phyloP scores from a whole-genome alignment of 2,113 vertebrate species.

The Pseudopodoces humilis region DNA sequence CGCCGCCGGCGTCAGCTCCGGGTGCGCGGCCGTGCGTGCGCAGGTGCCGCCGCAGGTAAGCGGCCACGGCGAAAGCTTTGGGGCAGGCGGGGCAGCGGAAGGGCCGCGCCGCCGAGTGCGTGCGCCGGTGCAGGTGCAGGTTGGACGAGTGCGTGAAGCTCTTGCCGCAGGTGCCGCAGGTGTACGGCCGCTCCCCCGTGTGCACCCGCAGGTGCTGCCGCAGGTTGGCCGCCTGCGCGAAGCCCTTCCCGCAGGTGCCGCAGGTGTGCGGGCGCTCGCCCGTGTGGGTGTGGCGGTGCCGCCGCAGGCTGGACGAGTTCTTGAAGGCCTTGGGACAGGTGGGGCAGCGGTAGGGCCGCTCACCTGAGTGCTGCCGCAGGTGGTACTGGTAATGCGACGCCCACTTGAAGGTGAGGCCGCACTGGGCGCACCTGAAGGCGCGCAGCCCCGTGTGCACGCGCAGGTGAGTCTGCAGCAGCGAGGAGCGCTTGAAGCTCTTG shows the following conservation, averaged over 20 bases:
- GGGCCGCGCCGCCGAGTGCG: slow-evolving; percentile 85
- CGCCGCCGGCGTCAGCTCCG: too few relatives aligned
- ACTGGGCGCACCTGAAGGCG: slow-evolving; percentile 72
- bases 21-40: background rate
- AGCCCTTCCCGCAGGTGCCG: slow-evolving; percentile 83
- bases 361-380: slow-evolving; percentile 90
- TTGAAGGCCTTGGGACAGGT: slow-evolving; percentile 92
- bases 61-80: slow-evolving; percentile 80
- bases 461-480: slow-evolving; percentile 85
- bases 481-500: slow-evolving; percentile 92
- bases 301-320: slow-evolving; percentile 88
- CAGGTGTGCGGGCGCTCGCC: slow-evolving; percentile 86
- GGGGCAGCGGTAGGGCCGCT: slow-evolving; percentile 88
- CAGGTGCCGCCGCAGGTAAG: background rate
- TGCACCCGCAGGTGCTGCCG: slow-evolving; percentile 78
- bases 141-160: too few relatives aligned
- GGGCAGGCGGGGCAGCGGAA: slow-evolving; percentile 77
- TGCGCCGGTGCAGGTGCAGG: slow-evolving; percentile 52
- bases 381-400: slow-evolving; percentile 96
- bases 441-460: slow-evolving; percentile 75
- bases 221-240: slow-evolving; percentile 89
- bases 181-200: slow-evolving; percentile 80
- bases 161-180: slow-evolving; percentile 73
- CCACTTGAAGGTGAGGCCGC: slow-evolving; percentile 89
- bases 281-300: slow-evolving; percentile 90